Evolutionary conservation across 2,888 invertebrate species (phyloP).

Genomic region (Drosophila colorata): DNA sequence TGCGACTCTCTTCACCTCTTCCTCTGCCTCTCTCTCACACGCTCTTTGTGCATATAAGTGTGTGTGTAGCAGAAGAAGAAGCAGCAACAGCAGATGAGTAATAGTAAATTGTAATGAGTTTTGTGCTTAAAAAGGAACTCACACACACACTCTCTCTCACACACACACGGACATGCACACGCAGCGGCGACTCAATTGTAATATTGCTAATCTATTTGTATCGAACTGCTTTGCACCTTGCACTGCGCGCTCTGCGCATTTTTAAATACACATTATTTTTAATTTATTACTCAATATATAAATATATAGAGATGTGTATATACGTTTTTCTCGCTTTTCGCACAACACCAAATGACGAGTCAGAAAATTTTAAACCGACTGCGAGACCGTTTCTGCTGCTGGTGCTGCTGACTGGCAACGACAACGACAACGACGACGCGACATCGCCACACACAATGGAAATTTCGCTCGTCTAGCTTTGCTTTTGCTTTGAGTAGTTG

Average conservation of each 20-base stretch:
- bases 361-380: slow-evolving; percentile 81
- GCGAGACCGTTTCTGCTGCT: slow-evolving; percentile 69
- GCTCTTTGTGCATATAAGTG: background rate
- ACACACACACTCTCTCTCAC: slow-evolving; percentile 30
- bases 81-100: slow-evolving; percentile 51
- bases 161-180: slow-evolving; percentile 19
- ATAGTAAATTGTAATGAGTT: slow-evolving; percentile 67
- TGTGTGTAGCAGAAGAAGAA: slow-evolving; percentile 21
- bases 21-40: slow-evolving; percentile 6
- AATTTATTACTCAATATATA: slow-evolving; percentile 69
- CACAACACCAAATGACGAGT: slow-evolving; percentile 77
- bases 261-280: slow-evolving; percentile 34
- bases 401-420: slow-evolving; percentile 68
- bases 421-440: slow-evolving; percentile 68
- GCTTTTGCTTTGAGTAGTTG: slow-evolving; percentile 66
- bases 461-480: slow-evolving; percentile 83
- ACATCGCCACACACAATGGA: slow-evolving; percentile 83
- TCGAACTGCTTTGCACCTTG: slow-evolving; percentile 55
- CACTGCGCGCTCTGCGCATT: slow-evolving; percentile 38
- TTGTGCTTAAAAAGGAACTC: slow-evolving; percentile 62
- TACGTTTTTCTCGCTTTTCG: slow-evolving; percentile 70
- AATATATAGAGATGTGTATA: slow-evolving; percentile 21
- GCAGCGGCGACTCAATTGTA: slow-evolving; percentile 43
- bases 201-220: slow-evolving; percentile 62
- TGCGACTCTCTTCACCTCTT: slow-evolving; percentile 5